Conservation (phyloP, 1,140 invertebrate species). For the Neodiprion fabricii region DNA sequence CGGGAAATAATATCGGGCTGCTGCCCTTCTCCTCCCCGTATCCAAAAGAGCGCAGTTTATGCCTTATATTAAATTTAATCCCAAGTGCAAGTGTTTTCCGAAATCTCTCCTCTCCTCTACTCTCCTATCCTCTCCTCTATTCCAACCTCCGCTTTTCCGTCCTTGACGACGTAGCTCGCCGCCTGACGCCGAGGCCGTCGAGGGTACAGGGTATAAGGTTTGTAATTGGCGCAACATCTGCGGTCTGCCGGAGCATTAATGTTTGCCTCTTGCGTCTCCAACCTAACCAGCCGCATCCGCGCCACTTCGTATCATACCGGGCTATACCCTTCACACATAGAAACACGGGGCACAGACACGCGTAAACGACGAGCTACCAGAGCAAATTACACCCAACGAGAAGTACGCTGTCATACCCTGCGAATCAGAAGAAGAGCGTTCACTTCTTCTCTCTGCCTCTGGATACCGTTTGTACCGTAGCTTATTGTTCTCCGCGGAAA, state of each 20-base stretch:
- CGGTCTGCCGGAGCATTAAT: conserved; percentile 59
- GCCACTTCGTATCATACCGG: conserved; percentile 1
- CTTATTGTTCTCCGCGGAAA: too few relatives aligned
- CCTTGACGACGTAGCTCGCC: conserved; percentile 10
- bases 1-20: conserved; percentile 61
- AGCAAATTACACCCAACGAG: too few relatives aligned
- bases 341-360: conserved; percentile 6
- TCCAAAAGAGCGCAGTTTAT: conserved; percentile 17
- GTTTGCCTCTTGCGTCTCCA: conserved; percentile 40
- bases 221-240: conserved; percentile 63
- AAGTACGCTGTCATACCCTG: too few relatives aligned
- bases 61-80: conserved; percentile 22
- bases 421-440: too few relatives aligned
- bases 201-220: conserved; percentile 44
- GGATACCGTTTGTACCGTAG: too few relatives aligned
- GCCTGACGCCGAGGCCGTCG: background rate
- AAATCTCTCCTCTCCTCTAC: conserved; percentile 6
- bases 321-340: background rate
- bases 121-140: too few relatives aligned
- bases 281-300: background rate
- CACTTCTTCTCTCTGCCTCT: too few relatives aligned
- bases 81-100: conserved; percentile 19
- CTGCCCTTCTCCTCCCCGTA: conserved; percentile 32
- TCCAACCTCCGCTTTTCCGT: too few relatives aligned
- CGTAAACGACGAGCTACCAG: background rate